Evolutionary conservation across 2,888 invertebrate species (phyloP).

Genomic region (Cephonodes hylas): DNA sequence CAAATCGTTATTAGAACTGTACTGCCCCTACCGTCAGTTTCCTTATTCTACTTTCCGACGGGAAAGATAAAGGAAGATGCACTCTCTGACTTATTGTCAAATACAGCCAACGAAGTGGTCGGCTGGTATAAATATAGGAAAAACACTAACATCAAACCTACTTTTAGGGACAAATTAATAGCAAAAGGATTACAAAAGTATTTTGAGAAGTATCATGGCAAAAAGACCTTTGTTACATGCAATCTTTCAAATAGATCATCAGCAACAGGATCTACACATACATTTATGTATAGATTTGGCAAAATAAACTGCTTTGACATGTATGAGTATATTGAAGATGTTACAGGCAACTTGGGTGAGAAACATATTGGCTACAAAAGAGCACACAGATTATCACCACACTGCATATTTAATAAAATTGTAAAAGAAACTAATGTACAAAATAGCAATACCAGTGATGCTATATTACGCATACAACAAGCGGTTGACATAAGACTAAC

Average conservation of each 20-base stretch:
- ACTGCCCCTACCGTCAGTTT: conserved; percentile 80
- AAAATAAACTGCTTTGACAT: conserved; percentile 78
- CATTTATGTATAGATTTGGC: conserved; percentile 83
- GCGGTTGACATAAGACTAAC: conserved; percentile 64
- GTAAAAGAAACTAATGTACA: conserved; percentile 66
- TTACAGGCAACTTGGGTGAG: conserved; percentile 79
- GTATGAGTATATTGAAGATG: conserved; percentile 77
- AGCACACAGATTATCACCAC: conserved; percentile 50
- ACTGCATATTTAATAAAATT: conserved; percentile 69
- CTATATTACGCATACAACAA: conserved; percentile 68
- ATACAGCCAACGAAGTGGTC: conserved; percentile 79
- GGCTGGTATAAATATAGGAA: conserved; percentile 86
- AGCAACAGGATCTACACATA: conserved; percentile 80
- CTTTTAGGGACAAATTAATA: conserved; percentile 83
- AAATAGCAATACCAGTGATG: conserved; percentile 61
- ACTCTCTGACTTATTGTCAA: conserved; percentile 74
- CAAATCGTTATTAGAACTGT: conserved; percentile 83
- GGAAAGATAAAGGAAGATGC: conserved; percentile 81
- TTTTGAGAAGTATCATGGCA: conserved; percentile 76
- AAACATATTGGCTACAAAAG: conserved; percentile 73
- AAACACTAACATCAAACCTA: conserved; percentile 77
- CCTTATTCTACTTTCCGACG: conserved; percentile 79
- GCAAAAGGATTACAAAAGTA: conserved; percentile 82
- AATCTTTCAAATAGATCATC: conserved; percentile 79
- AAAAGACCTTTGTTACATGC: conserved; percentile 83